Evolutionary conservation across 2,113 vertebrate species (phyloP), one percentile per base, ranked within the genome.

Genomic region (Crotalus viridis): DNA sequence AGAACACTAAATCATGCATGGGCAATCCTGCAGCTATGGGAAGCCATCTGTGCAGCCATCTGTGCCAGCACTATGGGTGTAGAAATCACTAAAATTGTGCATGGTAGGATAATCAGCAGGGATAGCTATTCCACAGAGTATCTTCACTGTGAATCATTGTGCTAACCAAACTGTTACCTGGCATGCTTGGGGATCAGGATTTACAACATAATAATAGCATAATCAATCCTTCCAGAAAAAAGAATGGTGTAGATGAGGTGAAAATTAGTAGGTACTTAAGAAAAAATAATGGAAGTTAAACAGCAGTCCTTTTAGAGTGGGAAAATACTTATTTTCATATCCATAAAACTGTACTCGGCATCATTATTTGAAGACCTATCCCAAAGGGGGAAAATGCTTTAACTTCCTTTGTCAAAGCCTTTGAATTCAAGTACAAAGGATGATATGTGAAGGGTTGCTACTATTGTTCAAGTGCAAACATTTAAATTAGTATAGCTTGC

Each of bases 401-500:
- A 28, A 51, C 46, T 43, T 91, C 2, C 87, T 81, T 56, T 56
- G 28, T n/a, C 74, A 85, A 26, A 33, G 0, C 0, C 12, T 52
- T 54, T 59, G 3, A 51, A 43, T 56, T 92, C 92, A 19, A 28
- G 22, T 48, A 52, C 1, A 81, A 91, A 33, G 52, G 8, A 86
- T 7, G n/a, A 59, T 0, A 92, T 55, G 17, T 0, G n/a, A 2
- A 90, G 28, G 8, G 10, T 90, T 92, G 69, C 33, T 81, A 39
- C 69, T 39, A 39, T 19, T 39, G n/a, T 39, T 81, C 33, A 89
- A 94, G 10, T 87, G 89, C 92, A 56, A 93, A 91, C 2, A 55
- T 3, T 17, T 81, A 3, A 59, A 89, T 85, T 19, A 89, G 3
- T 15, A 28, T 85, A 93, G 4, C 4, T 89, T 52, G 28, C 43